These are phyloP conservation scores for Ligdia adustata DNA, from an alignment of 2,888 invertebrate species.

Conservation along the genomic window DNA sequence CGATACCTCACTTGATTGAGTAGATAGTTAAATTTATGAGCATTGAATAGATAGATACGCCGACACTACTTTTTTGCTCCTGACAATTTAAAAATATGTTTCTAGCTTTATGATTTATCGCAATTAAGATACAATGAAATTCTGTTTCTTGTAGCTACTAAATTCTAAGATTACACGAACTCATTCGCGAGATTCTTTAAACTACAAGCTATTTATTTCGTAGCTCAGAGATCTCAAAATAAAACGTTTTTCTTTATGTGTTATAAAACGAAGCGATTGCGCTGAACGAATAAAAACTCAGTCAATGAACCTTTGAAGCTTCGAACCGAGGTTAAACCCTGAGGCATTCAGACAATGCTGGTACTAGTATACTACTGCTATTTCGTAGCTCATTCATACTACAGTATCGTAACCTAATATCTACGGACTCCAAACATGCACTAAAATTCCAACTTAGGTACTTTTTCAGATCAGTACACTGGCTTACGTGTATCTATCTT, in stretches of 20 bases:
- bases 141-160: not conserved
- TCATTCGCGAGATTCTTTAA: not conserved
- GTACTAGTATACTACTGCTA: slow-evolving; percentile 14
- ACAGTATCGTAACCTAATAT: slow-evolving; percentile 19
- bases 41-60: not conserved
- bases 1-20: not conserved
- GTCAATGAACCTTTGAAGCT: slow-evolving; percentile 15
- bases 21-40: not conserved
- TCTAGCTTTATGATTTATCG: not conserved
- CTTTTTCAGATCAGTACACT: slow-evolving; percentile 1
- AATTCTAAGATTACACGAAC: too few relatives aligned
- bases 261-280: slow-evolving; percentile 19
- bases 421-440: slow-evolving; percentile 9
- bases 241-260: slow-evolving; percentile 23
- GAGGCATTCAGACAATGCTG: slow-evolving; percentile 22
- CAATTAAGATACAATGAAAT: not conserved
- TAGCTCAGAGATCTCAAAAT: slow-evolving; percentile 10
- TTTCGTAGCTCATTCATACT: slow-evolving; percentile 12
- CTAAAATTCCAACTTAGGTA: slow-evolving; percentile 7
- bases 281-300: slow-evolving; percentile 17
- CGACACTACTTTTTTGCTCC: not conserved
- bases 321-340: slow-evolving; percentile 8
- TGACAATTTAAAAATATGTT: too few relatives aligned
- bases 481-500: too few relatives aligned
- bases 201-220: slow-evolving; percentile 5